These are phyloP conservation scores for Muscina levida DNA, from an alignment of 2,888 invertebrate species.

Conservation along the genomic window DNA sequence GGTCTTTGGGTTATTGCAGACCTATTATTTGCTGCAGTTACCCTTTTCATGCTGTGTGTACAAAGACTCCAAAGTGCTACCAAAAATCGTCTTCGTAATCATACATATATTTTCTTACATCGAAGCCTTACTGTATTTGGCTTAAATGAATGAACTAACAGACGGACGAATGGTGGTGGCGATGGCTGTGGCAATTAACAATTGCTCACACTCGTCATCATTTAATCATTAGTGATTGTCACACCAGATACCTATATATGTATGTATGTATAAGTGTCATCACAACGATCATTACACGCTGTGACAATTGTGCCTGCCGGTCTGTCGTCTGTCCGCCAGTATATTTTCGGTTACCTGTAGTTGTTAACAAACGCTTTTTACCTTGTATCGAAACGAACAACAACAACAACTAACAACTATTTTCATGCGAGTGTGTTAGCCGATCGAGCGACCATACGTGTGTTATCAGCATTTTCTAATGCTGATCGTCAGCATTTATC, in stretches of 20 bases:
- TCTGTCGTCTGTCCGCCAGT: background rate
- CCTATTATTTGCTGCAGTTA: too few species aligned
- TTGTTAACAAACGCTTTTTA: background rate
- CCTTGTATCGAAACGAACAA: conserved; percentile 2
- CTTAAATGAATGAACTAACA: conserved; percentile 6
- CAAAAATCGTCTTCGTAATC: too few species aligned
- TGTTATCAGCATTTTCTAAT: conserved; percentile 32
- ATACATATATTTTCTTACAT: too few species aligned
- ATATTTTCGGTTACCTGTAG: background rate
- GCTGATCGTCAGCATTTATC: background rate
- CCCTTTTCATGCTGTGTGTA: too few species aligned
- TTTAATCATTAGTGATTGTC: conserved; percentile 6
- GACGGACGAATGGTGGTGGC: too few species aligned
- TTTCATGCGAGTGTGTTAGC: background rate
- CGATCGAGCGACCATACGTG: background rate
- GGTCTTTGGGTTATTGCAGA: too few species aligned
- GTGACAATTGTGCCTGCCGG: background rate
- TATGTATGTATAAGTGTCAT: background rate
- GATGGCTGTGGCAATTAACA: conserved; percentile 35
- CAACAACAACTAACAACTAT: background rate
- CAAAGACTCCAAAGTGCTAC: too few species aligned
- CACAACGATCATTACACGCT: background rate
- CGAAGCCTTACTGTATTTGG: too few species aligned
- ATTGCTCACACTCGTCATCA: conserved; percentile 19
- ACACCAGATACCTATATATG: background rate